A percentile compares a stretch with the other conserved stretches of the same genome.
Evolutionary conservation across 1,140 invertebrate genomes (phyloP).

Genomic region (Tyrophagus putrescentiae): DNA sequence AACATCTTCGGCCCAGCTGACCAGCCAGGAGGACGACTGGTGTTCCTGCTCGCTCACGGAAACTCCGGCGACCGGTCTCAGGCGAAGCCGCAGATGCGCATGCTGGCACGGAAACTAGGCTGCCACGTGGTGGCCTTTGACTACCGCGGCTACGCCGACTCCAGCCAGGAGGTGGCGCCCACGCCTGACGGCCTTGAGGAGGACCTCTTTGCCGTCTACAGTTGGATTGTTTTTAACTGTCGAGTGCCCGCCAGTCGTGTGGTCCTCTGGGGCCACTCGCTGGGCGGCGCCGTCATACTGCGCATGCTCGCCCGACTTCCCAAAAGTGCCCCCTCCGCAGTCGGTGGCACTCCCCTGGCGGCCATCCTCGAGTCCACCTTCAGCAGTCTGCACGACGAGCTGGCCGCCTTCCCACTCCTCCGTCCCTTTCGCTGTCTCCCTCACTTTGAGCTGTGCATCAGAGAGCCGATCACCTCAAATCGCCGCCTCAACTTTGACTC

Average conservation of each 20-base stretch:
- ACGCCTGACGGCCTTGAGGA: neutral
- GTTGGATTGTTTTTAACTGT: neutral
- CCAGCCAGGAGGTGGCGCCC: neutral
- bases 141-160: neutral
- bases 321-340: neutral
- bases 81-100: neutral
- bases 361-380: neutral
- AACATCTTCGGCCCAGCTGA: too few species aligned
- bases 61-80: neutral
- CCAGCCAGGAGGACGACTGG: too few species aligned
- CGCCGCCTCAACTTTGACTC: neutral
- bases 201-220: neutral
- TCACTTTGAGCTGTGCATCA: neutral
- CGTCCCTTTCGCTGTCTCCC: neutral
- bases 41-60: neutral
- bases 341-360: too few species aligned
- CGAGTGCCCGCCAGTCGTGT: neutral
- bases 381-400: neutral
- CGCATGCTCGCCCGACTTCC: neutral
- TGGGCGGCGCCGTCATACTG: neutral
- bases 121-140: neutral
- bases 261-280: neutral
- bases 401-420: neutral
- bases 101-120: neutral
- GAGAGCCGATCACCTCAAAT: neutral